phyloP scores from a whole-genome alignment of 2,888 invertebrate species.

The Nebria brevicollis region DNA sequence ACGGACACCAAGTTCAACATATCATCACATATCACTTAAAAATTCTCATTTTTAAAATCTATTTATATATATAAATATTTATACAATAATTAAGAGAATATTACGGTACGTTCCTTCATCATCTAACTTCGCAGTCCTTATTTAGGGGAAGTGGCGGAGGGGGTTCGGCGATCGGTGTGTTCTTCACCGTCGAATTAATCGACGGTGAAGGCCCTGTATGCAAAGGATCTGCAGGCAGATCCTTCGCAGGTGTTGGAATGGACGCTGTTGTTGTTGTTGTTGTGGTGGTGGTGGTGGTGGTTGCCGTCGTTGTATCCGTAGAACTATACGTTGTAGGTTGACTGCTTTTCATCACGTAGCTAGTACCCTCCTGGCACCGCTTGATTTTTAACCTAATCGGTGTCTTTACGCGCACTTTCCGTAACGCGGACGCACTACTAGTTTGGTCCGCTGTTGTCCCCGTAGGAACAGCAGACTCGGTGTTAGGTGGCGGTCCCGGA shows the following conservation, averaged over 20 bases:
- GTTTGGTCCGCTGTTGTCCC: slow-evolving; percentile 47
- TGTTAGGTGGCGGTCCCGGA: slow-evolving; percentile 20
- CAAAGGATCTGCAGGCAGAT: background rate
- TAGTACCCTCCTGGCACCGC: slow-evolving; percentile 81
- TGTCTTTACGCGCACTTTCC: slow-evolving; percentile 72
- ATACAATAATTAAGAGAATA: slow-evolving; percentile 50
- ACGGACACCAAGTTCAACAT: slow-evolving; percentile 33
- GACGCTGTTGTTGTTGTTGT: slow-evolving; percentile 51
- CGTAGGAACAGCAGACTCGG: slow-evolving; percentile 35
- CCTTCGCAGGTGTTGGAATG: slow-evolving; percentile 47
- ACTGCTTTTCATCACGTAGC: slow-evolving; percentile 68
- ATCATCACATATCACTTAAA: slow-evolving; percentile 29
- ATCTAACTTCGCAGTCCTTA: slow-evolving; percentile 90
- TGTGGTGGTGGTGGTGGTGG: slow-evolving; percentile 39
- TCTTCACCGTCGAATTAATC: background rate
- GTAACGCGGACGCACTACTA: slow-evolving; percentile 60
- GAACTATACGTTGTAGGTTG: slow-evolving; percentile 51
- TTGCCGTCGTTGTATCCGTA: slow-evolving; percentile 23
- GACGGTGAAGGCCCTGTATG: background rate
- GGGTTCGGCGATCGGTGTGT: slow-evolving; percentile 55
- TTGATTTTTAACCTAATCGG: slow-evolving; percentile 87
- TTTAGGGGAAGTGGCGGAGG: slow-evolving; percentile 69
- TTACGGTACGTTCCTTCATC: slow-evolving; percentile 68
- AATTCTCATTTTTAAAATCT: slow-evolving; percentile 36
- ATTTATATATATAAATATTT: slow-evolving; percentile 48